These are phyloP conservation scores for Danio tinwini DNA, from an alignment of 2,797 vertebrate species.

Conservation along the genomic window DNA sequence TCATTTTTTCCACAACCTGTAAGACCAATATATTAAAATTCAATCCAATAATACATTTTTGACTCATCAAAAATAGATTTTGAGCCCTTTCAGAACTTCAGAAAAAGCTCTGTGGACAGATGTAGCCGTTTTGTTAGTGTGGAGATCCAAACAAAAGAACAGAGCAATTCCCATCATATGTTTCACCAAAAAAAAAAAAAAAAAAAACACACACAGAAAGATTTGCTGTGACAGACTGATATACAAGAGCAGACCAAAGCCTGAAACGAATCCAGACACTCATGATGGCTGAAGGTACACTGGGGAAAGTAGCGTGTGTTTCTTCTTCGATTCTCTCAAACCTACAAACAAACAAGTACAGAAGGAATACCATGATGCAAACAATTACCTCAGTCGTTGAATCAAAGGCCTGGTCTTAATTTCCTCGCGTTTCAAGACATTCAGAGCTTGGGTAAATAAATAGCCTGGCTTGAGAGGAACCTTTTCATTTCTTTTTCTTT, in stretches of 20 bases:
- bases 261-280: constrained; percentile 43
- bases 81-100: neutral
- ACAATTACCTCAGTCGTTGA: constrained; percentile 41
- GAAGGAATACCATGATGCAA: constrained; percentile 52
- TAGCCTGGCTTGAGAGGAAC: constrained; percentile 36
- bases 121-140: constrained; percentile 1
- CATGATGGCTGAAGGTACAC: constrained; percentile 19
- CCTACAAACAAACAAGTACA: constrained; percentile 54
- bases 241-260: constrained; percentile 44
- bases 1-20: too few relatives aligned
- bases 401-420: constrained; percentile 48
- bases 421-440: constrained; percentile 44
- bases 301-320: constrained; percentile 37
- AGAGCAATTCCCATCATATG: constrained; percentile 8
- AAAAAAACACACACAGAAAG: neutral
- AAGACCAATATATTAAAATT: neutral
- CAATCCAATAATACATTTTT: neutral
- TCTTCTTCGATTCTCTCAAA: constrained; percentile 26
- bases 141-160: constrained; percentile 19
- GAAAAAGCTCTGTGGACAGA: constrained; percentile 6
- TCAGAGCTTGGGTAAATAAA: constrained; percentile 52
- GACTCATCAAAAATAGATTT: constrained; percentile 16
- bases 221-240: constrained; percentile 48
- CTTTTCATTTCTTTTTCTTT: constrained; percentile 13
- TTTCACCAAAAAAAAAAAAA: constrained; percentile 10